Evolutionary conservation across 2,888 invertebrate genomes (phyloP), one percentile per base, ranked within the genome.

Genomic region (Kuschelorhynchus macadamiae): DNA sequence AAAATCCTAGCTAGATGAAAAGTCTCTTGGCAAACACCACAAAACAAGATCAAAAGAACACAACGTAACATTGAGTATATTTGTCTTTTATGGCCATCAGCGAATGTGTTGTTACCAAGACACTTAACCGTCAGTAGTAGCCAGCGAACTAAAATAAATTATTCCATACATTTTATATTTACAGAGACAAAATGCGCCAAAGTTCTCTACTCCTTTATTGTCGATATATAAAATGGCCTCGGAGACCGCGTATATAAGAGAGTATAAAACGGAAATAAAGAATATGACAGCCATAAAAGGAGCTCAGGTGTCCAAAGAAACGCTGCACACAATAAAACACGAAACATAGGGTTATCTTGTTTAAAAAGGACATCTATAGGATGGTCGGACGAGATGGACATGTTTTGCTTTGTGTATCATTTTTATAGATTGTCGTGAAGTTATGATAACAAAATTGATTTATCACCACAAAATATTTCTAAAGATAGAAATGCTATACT

Each of bases 121-220:
- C 55, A 61, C 62, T 49, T 21, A 47, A 49, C 14, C 47, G 60
- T 60, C 60, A n/a, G n/a, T 55, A 63, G 63, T 64, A 57, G 64
- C 57, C 64, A 57, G 49, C 46, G 36, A 44, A 36, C 64, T 56
- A 71, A 80, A 81, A 81, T 82, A 82, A 82, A 81, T 82, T 82
- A 82, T 82, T 82, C 82, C 80, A 82, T 82, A 82, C 82, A 82
- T 82, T 82, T 82, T 82, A 82, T 82, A 82, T 66, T 70, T 82
- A 76, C 77, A 74, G 76, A 80, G 80, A 81, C 81, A 82, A 70
- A 80, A 80, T 80, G 79, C 81, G 80, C 77, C 79, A 78, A 80
- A 80, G 77, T 80, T 80, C 81, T 80, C 80, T 61, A 52, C 59
- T 78, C 74, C 76, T 77, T 78, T 78, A 78, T 78, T 77, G 77